These are phyloP conservation scores for Eurystomus glaucurus DNA, from an alignment of 2,797 vertebrate species.

Conservation along the genomic window DNA sequence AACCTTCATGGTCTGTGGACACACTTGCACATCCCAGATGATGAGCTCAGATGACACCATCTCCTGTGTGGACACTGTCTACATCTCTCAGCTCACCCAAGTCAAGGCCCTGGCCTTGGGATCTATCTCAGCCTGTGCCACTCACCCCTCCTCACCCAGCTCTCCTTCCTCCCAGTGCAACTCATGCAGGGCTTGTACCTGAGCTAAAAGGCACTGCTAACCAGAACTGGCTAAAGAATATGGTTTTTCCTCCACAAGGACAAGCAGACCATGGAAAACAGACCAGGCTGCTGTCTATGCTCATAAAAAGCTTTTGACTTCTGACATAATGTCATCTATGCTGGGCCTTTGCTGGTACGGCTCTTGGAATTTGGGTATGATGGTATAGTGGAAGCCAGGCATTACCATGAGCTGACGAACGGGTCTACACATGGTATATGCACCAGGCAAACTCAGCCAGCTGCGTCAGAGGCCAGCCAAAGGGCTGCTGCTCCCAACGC, in stretches of 20 bases:
- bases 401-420: neutral
- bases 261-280: neutral
- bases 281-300: neutral
- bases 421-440: neutral
- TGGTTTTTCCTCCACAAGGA: neutral
- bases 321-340: neutral
- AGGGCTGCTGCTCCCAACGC: neutral
- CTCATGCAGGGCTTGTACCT: accelerated
- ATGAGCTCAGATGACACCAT: neutral
- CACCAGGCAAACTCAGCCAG: neutral
- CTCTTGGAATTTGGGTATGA: neutral
- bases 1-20: too few relatives aligned
- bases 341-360: neutral
- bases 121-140: neutral
- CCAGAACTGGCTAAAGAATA: neutral
- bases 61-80: neutral
- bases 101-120: neutral
- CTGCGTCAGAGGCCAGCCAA: neutral
- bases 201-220: neutral
- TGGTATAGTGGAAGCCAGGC: neutral
- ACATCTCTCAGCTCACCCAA: neutral
- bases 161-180: neutral
- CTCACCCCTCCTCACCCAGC: neutral
- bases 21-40: neutral
- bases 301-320: neutral